These are phyloP conservation scores for Sinopyrophorus schimmeli DNA, from an alignment of 2,888 invertebrate species.

Conservation along the genomic window DNA sequence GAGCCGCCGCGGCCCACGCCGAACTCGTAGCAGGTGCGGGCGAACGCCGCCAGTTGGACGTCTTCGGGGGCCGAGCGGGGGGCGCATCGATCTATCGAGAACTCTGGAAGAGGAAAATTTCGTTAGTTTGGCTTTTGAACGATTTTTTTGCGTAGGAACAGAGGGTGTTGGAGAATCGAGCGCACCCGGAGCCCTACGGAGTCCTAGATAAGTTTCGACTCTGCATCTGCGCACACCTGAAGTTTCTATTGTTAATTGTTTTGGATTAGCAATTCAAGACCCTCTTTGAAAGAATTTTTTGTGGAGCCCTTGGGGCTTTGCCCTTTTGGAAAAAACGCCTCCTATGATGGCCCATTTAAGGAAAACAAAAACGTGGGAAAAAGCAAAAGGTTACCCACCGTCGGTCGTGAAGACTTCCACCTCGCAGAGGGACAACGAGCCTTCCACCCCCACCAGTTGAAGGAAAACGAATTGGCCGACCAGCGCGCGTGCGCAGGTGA, in stretches of 20 bases:
- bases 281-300: too few relatives aligned
- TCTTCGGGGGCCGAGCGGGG: conserved; percentile 76
- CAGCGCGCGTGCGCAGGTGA: conserved; percentile 82
- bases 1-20: conserved; percentile 80
- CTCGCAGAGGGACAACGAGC: conserved; percentile 86
- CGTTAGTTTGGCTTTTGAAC: background rate
- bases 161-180: too few relatives aligned
- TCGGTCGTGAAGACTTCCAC: conserved; percentile 91
- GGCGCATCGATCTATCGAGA: conserved; percentile 82
- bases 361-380: too few relatives aligned
- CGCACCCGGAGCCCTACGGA: too few relatives aligned
- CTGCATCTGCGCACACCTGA: too few relatives aligned
- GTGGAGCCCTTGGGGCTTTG: too few relatives aligned
- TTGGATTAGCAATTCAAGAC: too few relatives aligned
- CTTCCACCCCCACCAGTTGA: conserved; percentile 88
- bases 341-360: too few relatives aligned
- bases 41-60: conserved; percentile 79
- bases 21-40: conserved; percentile 87
- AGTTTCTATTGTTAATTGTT: too few relatives aligned
- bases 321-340: too few relatives aligned
- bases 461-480: conserved; percentile 87
- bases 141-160: background rate
- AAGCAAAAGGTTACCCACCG: conserved; percentile 62
- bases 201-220: too few relatives aligned
- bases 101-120: conserved; percentile 61